A percentile compares a stretch with the other conserved stretches of the same genome.
phyloP scores from a whole-genome alignment of 2,797 vertebrate species.

The Sphenopsis melanotis region DNA sequence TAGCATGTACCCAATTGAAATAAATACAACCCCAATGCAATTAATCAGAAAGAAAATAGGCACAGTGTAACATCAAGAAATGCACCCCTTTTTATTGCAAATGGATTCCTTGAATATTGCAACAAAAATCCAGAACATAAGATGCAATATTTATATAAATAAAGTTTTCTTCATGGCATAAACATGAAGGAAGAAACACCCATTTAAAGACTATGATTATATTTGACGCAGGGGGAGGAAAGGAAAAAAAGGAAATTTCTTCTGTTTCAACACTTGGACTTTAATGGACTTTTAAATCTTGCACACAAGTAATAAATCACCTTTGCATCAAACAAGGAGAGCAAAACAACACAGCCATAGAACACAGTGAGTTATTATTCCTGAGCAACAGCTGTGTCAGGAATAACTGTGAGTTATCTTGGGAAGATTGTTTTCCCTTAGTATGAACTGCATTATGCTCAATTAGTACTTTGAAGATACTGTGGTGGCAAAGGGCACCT shows the following conservation, averaged over 20 bases:
- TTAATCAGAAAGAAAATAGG: background rate
- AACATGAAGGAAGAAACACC: background rate
- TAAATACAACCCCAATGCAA: background rate
- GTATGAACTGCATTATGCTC: background rate
- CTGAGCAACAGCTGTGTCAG: background rate
- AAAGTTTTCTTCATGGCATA: background rate
- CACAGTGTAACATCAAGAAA: background rate
- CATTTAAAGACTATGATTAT: background rate
- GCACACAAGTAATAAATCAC: background rate
- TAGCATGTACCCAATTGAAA: background rate
- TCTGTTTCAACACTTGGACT: background rate
- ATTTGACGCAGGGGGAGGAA: background rate
- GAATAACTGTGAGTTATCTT: background rate
- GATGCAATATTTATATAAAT: background rate
- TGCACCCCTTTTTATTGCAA: background rate
- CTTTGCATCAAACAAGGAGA: background rate
- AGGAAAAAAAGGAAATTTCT: background rate
- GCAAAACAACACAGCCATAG: background rate
- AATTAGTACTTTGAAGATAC: background rate
- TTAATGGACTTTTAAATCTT: background rate
- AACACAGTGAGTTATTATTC: background rate
- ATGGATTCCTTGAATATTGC: background rate
- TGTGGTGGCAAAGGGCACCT: background rate
- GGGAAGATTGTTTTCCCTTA: background rate
- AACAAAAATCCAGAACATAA: background rate